Evolutionary conservation across 2,113 vertebrate genomes (phyloP).

Genomic region (Coptodon bakossiorum): DNA sequence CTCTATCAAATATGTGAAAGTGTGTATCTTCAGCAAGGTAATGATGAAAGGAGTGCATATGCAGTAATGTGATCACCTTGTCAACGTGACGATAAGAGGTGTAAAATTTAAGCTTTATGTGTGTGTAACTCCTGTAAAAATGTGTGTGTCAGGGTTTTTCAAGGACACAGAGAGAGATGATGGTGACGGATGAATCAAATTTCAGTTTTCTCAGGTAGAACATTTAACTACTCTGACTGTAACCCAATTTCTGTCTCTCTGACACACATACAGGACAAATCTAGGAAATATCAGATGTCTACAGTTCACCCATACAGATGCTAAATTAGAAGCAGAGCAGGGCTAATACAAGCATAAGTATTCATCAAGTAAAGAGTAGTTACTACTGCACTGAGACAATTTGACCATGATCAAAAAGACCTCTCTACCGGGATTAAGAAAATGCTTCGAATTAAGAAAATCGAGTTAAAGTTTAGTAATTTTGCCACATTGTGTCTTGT

Average conservation of each 20-base stretch:
- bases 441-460: background rate
- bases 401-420: background rate
- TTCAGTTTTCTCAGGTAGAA: background rate
- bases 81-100: background rate
- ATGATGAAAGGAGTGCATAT: background rate
- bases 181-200: background rate
- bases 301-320: background rate
- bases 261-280: background rate
- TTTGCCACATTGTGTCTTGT: background rate
- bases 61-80: background rate
- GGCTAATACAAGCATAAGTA: background rate
- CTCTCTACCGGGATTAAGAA: background rate
- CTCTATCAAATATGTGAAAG: background rate
- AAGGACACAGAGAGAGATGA: background rate
- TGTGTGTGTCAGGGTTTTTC: background rate
- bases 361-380: background rate
- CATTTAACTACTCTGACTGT: background rate
- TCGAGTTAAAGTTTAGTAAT: background rate
- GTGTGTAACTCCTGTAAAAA: background rate
- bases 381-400: background rate
- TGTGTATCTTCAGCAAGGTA: background rate
- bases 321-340: background rate
- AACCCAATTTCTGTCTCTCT: background rate
- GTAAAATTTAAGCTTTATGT: background rate
- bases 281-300: background rate